phyloP scores from a whole-genome alignment of 2,797 vertebrate species.

The Pseudochaenichthys georgianus region DNA sequence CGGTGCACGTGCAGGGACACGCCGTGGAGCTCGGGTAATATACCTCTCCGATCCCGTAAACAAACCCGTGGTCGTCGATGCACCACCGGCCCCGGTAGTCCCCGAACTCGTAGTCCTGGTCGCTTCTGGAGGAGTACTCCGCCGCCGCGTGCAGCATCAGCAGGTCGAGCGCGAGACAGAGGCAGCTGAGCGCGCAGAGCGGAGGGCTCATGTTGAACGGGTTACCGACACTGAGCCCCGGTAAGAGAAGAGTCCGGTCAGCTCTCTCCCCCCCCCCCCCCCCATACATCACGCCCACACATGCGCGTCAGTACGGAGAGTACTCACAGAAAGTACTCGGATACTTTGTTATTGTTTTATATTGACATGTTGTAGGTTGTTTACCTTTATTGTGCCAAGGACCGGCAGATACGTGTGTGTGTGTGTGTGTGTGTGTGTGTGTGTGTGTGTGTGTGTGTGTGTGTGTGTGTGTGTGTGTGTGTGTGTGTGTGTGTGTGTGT shows the following conservation, averaged over 20 bases:
- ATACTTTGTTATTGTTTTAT: no score
- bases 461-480: no score
- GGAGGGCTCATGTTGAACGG: constrained; percentile 67
- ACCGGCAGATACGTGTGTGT: no score
- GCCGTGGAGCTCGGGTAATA: constrained; percentile 81
- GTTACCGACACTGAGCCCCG: not conserved
- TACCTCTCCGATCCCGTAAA: constrained; percentile 83
- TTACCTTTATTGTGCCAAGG: no score
- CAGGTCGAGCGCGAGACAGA: constrained; percentile 57
- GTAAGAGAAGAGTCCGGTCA: constrained; percentile 2
- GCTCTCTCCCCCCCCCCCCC: constrained; percentile 27
- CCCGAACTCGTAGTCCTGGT: constrained; percentile 82
- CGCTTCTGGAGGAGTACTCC: constrained; percentile 77
- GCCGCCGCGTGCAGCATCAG: constrained; percentile 38
- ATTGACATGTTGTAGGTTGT: no score
- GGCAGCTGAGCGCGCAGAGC: constrained; percentile 38
- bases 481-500: no score
- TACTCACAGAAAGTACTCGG: not conserved
- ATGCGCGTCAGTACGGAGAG: constrained; percentile 13
- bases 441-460: no score
- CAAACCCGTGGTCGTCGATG: constrained; percentile 85
- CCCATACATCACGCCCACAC: constrained; percentile 30
- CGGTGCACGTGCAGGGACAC: constrained; percentile 87
- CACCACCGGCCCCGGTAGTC: constrained; percentile 88
- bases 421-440: no score